Evolutionary conservation across 2,888 invertebrate species (phyloP), one percentile per base, ranked within the genome.

Genomic region (Ochropacha duplaris): DNA sequence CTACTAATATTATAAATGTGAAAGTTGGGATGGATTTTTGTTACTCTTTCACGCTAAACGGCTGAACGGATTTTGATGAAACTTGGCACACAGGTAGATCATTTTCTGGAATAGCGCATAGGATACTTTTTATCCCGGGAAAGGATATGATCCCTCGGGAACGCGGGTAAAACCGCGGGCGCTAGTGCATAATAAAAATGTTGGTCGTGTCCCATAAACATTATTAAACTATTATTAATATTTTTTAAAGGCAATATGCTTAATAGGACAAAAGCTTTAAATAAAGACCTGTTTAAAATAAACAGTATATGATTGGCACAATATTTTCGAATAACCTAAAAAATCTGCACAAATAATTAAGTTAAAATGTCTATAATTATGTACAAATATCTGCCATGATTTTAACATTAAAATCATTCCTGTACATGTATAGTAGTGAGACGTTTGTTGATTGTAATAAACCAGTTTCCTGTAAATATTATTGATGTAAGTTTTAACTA

Each of bases 381-480:
- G 44, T 19, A 44, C 44, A 44, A 44, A 44, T 44, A 2, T 44
- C 44, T 57, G 54, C 50, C 50, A 50, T 57, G 31, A 54, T 49
- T 50, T 54, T 49, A 8, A 16, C 0, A 39, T 24, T 57, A 50
- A 51, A 26, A 4, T 12, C 31, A 34, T 34, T 22, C 51, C 12
- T 28, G 24, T 16, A 31, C 12, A 52, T 11, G 9, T 16, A 34
- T 19, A 1, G 9, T 19, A 44, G 16, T 19, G 19, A 44, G 39
- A 39, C 6, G 16, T 34, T 34, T 14, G 5, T 36, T 36, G 2
- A 19, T 50, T 2, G 1, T 16, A 26, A 51, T 16, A 16, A n/a
- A 28, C 16, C 16, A 51, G 51, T 34, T 28, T 51, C 34, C 55
- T 71, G 68, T 79, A 69, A 71, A 12, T 31, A 74, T 69, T 67